Evolutionary conservation across 1,140 invertebrate genomes (phyloP).

Genomic region (Tenebrio molitor): DNA sequence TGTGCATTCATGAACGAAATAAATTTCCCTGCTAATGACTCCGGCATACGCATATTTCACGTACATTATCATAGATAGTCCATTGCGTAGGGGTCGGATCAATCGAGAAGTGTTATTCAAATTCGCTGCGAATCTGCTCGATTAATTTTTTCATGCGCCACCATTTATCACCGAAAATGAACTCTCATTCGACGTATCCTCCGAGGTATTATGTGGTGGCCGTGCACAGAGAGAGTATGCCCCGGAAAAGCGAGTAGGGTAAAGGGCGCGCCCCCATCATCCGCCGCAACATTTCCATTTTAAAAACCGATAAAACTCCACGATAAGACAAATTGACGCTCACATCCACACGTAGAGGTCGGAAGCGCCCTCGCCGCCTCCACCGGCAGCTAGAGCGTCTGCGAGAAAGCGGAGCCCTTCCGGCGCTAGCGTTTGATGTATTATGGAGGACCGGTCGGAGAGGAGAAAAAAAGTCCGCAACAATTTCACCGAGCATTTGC

Average conservation of each 20-base stretch:
- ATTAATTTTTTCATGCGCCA: conserved; percentile 5
- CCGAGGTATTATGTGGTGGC: neutral
- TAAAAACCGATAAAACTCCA: no score
- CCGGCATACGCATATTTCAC: no score
- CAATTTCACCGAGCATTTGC: neutral
- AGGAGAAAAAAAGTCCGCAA: neutral
- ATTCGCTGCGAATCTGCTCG: neutral
- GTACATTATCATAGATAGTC: no score
- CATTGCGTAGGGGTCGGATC: neutral
- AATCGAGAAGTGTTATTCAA: neutral
- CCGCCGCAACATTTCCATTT: neutral
- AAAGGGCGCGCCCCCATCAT: neutral
- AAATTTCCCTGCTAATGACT: no score
- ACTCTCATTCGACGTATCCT: neutral
- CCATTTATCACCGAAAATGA: neutral
- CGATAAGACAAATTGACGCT: no score
- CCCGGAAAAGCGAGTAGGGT: neutral
- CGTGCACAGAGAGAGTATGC: neutral
- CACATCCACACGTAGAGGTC: no score
- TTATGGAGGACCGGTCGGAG: neutral
- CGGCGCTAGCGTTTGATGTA: neutral
- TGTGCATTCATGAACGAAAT: no score
- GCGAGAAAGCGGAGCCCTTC: neutral
- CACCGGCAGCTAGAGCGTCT: neutral
- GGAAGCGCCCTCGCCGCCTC: neutral